Base-by-base conservation (phyloP, 1,140 invertebrate genomes). In the Brachionus asplanchnoidis region DNA sequence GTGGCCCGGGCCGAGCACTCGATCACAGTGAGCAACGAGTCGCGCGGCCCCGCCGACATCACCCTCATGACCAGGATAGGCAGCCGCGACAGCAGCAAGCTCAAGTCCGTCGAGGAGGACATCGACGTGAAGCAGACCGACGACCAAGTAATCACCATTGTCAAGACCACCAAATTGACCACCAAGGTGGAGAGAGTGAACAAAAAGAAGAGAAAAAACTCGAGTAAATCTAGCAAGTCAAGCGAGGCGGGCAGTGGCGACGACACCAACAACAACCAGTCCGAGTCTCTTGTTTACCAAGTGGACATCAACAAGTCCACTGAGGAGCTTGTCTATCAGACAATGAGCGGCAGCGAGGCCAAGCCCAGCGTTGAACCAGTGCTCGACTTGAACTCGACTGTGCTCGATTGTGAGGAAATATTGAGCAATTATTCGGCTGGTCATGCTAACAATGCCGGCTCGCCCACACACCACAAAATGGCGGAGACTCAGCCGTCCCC, bases 321-420 rank as follows among this genome's bases (percentile, higher is more conserved):
- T 9, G 79, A 82, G 32, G 79, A 82, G n/a, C 32, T 65, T 3
- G 65, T 82, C 32, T 82, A 42, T 68, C 12, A 65, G 12, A 20
- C 79, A 17, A 32, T 50, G 20, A 50, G 26, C 9, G 12, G 17
- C 9, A 82, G 17, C 28, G 79, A 82, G 65, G 44, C 65, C 17
- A 82, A 82, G 32, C 53, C 28, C 0, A 42, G 20, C 20, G 8
- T 11, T 20, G 32, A 60, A 11, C 53, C 20, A 26, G 50, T 32
- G 5, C 50, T 44, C 36, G 79, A 82, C 60, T 68, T 68, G 26
- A 82, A 82, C 65, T 60, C 79, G 26, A 82, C 79, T 20, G 79
- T 82, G 4, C 42, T 82, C n/a, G 79, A 82, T 11, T 82, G 53
- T 14, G 79, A 82, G 26, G 79, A 82, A 20, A 82, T 82, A 23